Evolutionary conservation across 2,888 invertebrate species (phyloP), one percentile per base, ranked within the genome.

Genomic region (Heteropelma amictum): DNA sequence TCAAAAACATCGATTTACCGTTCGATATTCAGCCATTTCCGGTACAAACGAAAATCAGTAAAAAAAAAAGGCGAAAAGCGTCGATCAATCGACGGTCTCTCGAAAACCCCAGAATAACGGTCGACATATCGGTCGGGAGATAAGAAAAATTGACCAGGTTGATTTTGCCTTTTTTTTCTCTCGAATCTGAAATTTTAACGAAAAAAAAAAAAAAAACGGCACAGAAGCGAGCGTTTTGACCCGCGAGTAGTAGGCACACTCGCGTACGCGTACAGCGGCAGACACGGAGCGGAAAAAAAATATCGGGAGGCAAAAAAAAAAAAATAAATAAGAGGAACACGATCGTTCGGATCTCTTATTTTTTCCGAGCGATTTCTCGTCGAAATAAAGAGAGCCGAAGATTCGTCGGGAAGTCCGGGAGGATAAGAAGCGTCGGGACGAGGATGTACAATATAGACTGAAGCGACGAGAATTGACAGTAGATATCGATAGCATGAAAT

Each of bases 211-310:
- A 38, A 30, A 6, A 28, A 26, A 30, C 14, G 49, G 8, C 28
- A 38, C 47, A 68, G 53, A 73, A 63, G 72, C 72, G 40, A 54
- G 72, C 53, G 61, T 61, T 35, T 72, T 68, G 63, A 56, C 61
- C 76, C 69, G 90, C n/a, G n/a, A n/a, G n/a, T n/a, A n/a, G n/a
- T n/a, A 90, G 90, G 90, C 91, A 91, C 90, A 89, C 78, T 68
- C 51, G 30, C 51, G 80, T 70, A 67, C 72, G 38, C 38, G 26
- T 78, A 76, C 76, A 78, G 73, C 75, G 77, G 74, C 26, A 76
- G 65, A 60, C 70, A 49, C 72, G 14, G 58, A 69, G 65, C 60
- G 38, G 47, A 40, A 21, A 40, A n/a, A 40, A 33, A 56, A n/a
- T n/a, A 8, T 28, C 5, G 30, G 6, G 12, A n/a, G 12, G 17